A percentile compares a stretch with the other conserved stretches of the same genome.
These are phyloP conservation scores for Pardosa pseudoannulata DNA, from an alignment of 2,888 invertebrate species.

Conservation along the genomic window DNA sequence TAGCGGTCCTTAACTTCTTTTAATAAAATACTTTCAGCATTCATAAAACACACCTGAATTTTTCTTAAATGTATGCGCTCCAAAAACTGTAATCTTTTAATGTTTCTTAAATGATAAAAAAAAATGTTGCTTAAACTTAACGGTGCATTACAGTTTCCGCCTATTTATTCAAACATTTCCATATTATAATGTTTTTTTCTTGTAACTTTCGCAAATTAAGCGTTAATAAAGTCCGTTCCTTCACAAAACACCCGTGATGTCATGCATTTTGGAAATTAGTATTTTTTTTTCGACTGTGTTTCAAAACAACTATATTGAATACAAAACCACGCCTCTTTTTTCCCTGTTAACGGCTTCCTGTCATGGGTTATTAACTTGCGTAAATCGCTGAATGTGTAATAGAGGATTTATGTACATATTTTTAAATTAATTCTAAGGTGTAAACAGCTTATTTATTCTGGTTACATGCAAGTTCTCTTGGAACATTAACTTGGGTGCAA, in stretches of 20 bases:
- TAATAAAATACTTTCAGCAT: no score
- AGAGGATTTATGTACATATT: neutral
- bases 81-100: no score
- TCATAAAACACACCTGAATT: no score
- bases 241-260: no score
- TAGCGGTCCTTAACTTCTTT: no score
- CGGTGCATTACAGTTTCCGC: neutral
- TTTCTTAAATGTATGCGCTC: no score
- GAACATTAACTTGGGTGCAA: neutral
- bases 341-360: neutral
- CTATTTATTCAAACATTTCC: neutral
- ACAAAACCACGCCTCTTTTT: neutral
- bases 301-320: neutral
- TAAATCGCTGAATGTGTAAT: neutral
- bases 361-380: neutral
- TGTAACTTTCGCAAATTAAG: neutral
- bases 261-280: neutral
- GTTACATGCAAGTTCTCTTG: neutral
- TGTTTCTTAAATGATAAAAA: no score
- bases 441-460: neutral
- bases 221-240: neutral
- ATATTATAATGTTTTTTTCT: neutral
- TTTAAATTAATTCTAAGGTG: neutral
- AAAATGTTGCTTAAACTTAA: neutral
- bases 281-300: neutral